Conservation (phyloP, 2,113 vertebrate genomes). For the Pithys albifrons region DNA sequence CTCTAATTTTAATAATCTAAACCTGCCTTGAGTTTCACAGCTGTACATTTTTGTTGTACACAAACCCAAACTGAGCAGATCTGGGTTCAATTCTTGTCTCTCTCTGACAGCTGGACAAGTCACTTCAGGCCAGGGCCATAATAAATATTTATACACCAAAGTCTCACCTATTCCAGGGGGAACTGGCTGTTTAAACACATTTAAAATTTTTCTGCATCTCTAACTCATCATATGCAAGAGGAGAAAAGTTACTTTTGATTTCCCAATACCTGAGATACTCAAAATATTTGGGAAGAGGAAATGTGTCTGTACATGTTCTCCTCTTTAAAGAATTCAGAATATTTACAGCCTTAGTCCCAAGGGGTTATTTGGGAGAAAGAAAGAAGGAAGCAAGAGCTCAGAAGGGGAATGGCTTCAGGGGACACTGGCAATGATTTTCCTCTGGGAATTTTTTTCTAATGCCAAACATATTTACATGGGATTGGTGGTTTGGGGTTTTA, state of each 20-base stretch:
- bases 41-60: neutral
- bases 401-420: neutral
- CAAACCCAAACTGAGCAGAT: neutral
- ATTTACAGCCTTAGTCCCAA: neutral
- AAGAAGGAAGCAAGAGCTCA: neutral
- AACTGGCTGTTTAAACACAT: neutral
- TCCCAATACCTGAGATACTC: neutral
- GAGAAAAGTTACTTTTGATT: neutral
- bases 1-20: neutral
- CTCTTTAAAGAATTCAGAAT: neutral
- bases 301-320: neutral
- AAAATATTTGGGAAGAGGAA: neutral
- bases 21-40: neutral
- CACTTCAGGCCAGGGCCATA: neutral
- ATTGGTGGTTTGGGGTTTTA: neutral
- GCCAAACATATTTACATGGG: neutral
- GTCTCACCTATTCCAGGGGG: neutral
- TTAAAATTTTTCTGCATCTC: neutral
- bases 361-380: neutral
- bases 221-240: neutral
- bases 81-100: neutral
- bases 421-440: neutral
- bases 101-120: neutral
- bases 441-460: neutral
- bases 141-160: neutral